A percentile compares a stretch with the other conserved stretches of the same genome.
These are phyloP conservation scores for Enoplosus armatus DNA, from an alignment of 2,797 vertebrate species.

Conservation along the genomic window DNA sequence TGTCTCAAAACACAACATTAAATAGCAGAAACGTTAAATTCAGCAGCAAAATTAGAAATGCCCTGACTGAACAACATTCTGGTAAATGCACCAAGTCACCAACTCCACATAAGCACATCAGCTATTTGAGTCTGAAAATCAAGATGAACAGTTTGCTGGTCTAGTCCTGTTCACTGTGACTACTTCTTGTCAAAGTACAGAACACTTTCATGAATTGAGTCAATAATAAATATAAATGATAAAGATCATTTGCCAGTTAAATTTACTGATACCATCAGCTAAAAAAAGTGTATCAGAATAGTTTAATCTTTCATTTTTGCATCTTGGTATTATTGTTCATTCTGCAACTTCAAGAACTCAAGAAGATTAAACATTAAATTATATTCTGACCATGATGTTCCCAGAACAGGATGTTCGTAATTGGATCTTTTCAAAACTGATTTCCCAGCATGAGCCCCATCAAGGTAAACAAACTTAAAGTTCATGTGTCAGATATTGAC, in stretches of 20 bases:
- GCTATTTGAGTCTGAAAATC: conserved; percentile 6
- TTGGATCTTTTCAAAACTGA: conserved; percentile 21
- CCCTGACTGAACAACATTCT: not conserved
- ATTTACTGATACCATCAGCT: not conserved
- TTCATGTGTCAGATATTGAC: conserved; percentile 32
- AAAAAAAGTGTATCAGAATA: not conserved
- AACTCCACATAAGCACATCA: not conserved
- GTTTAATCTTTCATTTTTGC: not conserved
- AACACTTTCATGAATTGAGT: not conserved
- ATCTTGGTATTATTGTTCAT: not conserved
- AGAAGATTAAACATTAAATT: conserved; percentile 13
- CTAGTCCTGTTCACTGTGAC: not conserved
- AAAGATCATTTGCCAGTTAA: not conserved
- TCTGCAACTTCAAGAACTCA: not conserved
- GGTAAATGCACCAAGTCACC: not conserved
- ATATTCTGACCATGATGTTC: not conserved
- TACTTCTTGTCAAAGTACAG: not conserved
- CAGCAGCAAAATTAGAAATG: not conserved
- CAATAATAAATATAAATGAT: not conserved
- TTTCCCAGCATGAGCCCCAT: conserved; percentile 10
- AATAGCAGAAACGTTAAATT: not conserved
- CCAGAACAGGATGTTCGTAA: conserved; percentile 39
- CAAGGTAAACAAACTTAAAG: conserved; percentile 23
- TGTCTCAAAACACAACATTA: not conserved
- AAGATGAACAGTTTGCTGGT: not conserved